Conservation (phyloP, 2,113 vertebrate species). For the Ochotona curzoniae region DNA sequence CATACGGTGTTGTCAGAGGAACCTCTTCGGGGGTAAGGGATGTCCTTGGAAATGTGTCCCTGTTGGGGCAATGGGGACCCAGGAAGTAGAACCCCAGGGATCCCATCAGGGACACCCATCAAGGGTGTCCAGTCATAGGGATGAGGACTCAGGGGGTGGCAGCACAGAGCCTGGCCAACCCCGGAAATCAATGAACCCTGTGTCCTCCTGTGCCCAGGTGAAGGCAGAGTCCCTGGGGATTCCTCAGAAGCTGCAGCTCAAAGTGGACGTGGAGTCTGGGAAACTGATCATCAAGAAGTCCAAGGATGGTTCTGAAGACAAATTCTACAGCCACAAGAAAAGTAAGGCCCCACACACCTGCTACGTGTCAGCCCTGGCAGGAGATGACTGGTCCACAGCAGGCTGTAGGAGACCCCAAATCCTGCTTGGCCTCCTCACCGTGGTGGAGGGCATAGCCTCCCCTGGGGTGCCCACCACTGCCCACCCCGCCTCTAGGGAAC, state of each 20-base stretch:
- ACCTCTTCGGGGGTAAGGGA: neutral
- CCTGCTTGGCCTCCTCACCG: neutral
- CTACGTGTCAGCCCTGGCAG: no score
- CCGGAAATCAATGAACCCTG: neutral
- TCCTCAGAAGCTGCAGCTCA: conserved; percentile 94
- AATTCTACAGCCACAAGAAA: conserved; percentile 96
- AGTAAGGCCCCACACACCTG: conserved; percentile 86
- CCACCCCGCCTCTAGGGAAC: neutral
- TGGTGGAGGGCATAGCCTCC: no score
- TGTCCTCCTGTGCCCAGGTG: conserved; percentile 86
- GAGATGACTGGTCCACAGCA: fast-evolving
- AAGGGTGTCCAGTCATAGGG: neutral
- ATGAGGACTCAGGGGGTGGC: fast-evolving
- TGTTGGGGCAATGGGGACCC: no score
- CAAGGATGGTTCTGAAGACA: conserved; percentile 97
- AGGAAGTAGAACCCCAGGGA: neutral
- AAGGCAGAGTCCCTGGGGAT: conserved; percentile 95
- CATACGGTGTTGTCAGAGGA: neutral
- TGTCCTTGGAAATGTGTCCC: fast-evolving
- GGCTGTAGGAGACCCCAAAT: no score
- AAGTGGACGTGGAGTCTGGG: conserved; percentile 96
- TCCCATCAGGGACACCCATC: fast-evolving
- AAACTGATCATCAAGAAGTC: conserved; percentile 96
- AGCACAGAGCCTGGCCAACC: neutral
- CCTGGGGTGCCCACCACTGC: neutral